phyloP scores from a whole-genome alignment of 1,140 invertebrate genomes.

The Pogonomyrmex barbatus region DNA sequence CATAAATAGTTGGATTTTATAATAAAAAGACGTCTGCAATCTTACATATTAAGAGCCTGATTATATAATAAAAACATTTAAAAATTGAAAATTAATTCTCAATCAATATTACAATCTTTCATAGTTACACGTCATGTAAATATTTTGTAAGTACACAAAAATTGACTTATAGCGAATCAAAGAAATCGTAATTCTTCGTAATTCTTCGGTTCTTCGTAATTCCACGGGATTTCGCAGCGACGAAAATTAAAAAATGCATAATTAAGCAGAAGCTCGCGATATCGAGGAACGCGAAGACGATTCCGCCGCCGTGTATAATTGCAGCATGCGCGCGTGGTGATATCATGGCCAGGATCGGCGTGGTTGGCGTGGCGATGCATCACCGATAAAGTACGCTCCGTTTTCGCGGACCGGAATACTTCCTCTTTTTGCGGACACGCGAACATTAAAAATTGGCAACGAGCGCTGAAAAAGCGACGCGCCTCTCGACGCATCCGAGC shows the following conservation, averaged over 20 bases:
- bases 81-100: too few relatives aligned
- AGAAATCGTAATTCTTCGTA: too few relatives aligned
- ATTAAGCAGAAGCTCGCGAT: background rate
- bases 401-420: conserved; percentile 46
- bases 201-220: too few relatives aligned
- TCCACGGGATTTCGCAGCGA: background rate
- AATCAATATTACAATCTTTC: too few relatives aligned
- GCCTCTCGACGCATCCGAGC: conserved; percentile 70
- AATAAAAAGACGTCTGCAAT: too few relatives aligned
- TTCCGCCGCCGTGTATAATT: conserved; percentile 7
- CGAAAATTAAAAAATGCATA: background rate
- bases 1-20: too few relatives aligned
- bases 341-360: conserved; percentile 8
- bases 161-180: too few relatives aligned
- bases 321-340: conserved; percentile 8
- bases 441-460: conserved; percentile 71
- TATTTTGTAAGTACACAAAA: too few relatives aligned
- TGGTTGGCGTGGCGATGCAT: background rate
- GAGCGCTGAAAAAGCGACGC: conserved; percentile 59
- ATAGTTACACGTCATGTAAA: too few relatives aligned
- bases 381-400: conserved; percentile 8
- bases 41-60: too few relatives aligned
- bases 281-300: background rate
- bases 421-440: conserved; percentile 61
- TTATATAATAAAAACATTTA: too few relatives aligned